A percentile compares a stretch with the other conserved stretches of the same genome.
These are phyloP conservation scores for Polydrusus cervinus DNA, from an alignment of 2,888 invertebrate genomes.

Conservation along the genomic window DNA sequence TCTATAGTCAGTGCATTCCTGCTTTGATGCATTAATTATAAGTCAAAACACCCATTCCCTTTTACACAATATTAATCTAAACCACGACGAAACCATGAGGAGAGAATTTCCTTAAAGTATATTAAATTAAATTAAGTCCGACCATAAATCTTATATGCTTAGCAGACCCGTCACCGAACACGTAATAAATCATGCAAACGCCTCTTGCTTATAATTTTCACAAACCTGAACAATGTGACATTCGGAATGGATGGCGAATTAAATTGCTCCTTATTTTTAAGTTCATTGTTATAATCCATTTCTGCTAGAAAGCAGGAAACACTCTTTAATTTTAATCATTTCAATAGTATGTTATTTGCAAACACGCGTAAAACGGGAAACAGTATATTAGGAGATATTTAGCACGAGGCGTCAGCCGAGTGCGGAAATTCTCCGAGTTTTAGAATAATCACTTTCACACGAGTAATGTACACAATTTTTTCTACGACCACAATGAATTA, in stretches of 20 bases:
- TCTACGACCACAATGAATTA: too few species aligned
- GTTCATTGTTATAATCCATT: conserved; percentile 12
- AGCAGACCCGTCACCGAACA: conserved; percentile 52
- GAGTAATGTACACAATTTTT: too few species aligned
- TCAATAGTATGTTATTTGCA: background rate
- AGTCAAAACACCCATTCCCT: conserved; percentile 1
- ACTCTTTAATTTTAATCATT: background rate
- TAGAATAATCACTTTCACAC: too few species aligned
- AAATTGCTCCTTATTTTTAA: conserved; percentile 37
- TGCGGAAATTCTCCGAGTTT: too few species aligned
- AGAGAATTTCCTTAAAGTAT: conserved; percentile 46
- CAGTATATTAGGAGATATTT: too few species aligned
- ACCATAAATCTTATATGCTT: conserved; percentile 52
- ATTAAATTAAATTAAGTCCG: conserved; percentile 53
- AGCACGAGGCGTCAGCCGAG: too few species aligned
- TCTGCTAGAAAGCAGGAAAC: background rate
- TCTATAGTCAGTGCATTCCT: background rate
- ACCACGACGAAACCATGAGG: conserved; percentile 31
- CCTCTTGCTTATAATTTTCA: conserved; percentile 46
- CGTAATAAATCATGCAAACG: conserved; percentile 53
- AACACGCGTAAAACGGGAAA: too few species aligned
- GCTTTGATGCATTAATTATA: background rate
- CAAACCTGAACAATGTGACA: conserved; percentile 48
- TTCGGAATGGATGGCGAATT: conserved; percentile 41
- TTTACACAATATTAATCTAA: conserved; percentile 12